Base-by-base conservation (phyloP, 2,113 vertebrate genomes). In the Poecilia latipinna region DNA sequence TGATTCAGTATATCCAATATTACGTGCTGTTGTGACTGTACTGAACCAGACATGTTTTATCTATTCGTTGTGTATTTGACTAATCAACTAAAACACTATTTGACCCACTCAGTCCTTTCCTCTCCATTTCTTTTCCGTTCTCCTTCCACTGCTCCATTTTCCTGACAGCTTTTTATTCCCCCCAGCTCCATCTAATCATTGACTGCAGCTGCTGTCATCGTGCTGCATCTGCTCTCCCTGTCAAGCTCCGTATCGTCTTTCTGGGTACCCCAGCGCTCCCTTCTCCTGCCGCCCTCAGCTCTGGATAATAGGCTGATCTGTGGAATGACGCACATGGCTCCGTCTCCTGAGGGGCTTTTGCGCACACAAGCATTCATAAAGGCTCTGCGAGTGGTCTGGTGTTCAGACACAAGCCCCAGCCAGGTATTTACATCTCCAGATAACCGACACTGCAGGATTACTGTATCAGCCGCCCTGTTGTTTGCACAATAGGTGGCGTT, bases 281-380 rank as follows among this genome's bases (percentile, higher is more conserved):
- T 68, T 70, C 63, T 60, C 68, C 85, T 82, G 79, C 77, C 68
- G 82, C 88, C 74, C 81, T 86, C 81, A 80, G 80, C 84, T 79
- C 75, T n/a, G 82, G 84, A 92, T 92, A 91, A 92, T 89, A 83
- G 82, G 83, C 91, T 91, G 89, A 91, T 86, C 88, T 75, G 61
- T 48, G 82, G 81, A 85, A 90, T 93, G 92, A 93, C 92, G 91
- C 89, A 93, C 88, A 84, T 65, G 68, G 78, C 81, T 88, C 61
- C 42, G 82, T 91, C 89, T 90, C 88, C 78, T 65, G 88, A 85
- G 89, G 90, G 89, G 82, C 60, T 87, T 89, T 81, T 90, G 86
- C 83, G 65, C 83, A 91, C 87, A 90, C 86, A 87, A 67, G 82
- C 82, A 79, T 91, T 92, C 89, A 91, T 82, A 85, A 76, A 79